Conservation (phyloP, 2,797 vertebrate species). For the Cyclopterus lumpus region DNA sequence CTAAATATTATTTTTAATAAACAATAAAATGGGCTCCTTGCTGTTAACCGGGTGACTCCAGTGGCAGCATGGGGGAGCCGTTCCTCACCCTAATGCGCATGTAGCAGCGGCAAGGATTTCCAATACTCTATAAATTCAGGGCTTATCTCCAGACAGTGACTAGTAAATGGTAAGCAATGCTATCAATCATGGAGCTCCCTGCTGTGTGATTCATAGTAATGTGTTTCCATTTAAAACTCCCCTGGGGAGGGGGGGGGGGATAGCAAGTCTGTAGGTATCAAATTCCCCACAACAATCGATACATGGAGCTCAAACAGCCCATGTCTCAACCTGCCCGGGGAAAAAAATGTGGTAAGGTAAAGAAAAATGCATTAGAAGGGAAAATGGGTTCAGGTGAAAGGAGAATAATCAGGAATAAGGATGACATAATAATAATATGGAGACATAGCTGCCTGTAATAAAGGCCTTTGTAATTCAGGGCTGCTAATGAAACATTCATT, state of each 20-base stretch:
- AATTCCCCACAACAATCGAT: slow-evolving; percentile 79
- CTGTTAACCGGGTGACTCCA: slow-evolving; percentile 54
- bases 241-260: slow-evolving; percentile 60
- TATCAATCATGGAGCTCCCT: slow-evolving; percentile 81
- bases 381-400: slow-evolving; percentile 55
- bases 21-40: slow-evolving; percentile 52
- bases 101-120: slow-evolving; percentile 74
- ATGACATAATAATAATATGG: too few species aligned
- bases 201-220: slow-evolving; percentile 85
- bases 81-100: slow-evolving; percentile 76
- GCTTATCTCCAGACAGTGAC: slow-evolving; percentile 83
- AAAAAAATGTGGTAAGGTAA: slow-evolving; percentile 75
- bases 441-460: slow-evolving; percentile 39
- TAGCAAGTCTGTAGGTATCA: slow-evolving; percentile 72
- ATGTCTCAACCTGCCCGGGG: slow-evolving; percentile 52
- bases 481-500: slow-evolving; percentile 33
- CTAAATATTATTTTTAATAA: slow-evolving; percentile 58
- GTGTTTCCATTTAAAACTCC: slow-evolving; percentile 83
- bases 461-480: slow-evolving; percentile 34
- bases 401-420: slow-evolving; percentile 59
- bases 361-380: slow-evolving; percentile 69
- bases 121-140: slow-evolving; percentile 83
- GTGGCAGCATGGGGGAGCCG: slow-evolving; percentile 44
- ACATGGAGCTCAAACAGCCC: slow-evolving; percentile 66
- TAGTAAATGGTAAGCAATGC: slow-evolving; percentile 83